Percentiles rank a stretch among this genome's conserved stretches.
Evolutionary conservation across 1,140 invertebrate genomes (phyloP).

Genomic region (Ganaspis sp.): DNA sequence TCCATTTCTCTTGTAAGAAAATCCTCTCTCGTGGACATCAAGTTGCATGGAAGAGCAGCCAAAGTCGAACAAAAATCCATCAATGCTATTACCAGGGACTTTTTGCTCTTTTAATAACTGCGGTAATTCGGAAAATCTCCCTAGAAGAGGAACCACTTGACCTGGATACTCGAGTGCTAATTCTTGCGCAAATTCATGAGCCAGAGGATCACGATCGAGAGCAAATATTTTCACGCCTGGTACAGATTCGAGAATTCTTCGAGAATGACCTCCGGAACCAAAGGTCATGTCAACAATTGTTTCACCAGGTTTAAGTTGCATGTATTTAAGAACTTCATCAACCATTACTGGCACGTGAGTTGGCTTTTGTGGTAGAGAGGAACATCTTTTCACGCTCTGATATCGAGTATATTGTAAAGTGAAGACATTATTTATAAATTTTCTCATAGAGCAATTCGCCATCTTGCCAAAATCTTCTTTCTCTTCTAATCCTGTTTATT

Average conservation of each 20-base stretch:
- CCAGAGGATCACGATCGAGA: constrained; percentile 92
- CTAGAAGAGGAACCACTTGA: constrained; percentile 86
- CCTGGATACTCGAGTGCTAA: constrained; percentile 82
- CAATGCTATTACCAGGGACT: constrained; percentile 82
- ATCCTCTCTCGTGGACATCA: constrained; percentile 88
- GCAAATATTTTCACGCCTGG: constrained; percentile 82
- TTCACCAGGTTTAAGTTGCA: constrained; percentile 80
- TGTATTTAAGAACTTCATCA: constrained; percentile 82
- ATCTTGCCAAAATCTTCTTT: too few relatives aligned
- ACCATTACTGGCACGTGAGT: constrained; percentile 84
- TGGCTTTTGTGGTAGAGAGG: not conserved
- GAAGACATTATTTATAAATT: too few relatives aligned
- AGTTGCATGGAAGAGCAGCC: constrained; percentile 98
- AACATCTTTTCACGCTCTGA: not conserved
- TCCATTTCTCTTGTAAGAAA: constrained; percentile 89
- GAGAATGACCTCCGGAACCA: constrained; percentile 93
- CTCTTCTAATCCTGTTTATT: too few relatives aligned
- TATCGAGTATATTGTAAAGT: not conserved
- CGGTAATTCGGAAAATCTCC: constrained; percentile 92
- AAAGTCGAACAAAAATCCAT: constrained; percentile 94
- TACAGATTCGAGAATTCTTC: constrained; percentile 78
- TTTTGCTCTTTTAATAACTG: constrained; percentile 79
- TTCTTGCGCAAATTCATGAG: constrained; percentile 81
- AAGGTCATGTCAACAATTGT: constrained; percentile 93
- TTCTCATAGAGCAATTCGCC: too few relatives aligned